Conservation (phyloP, 2,888 invertebrate genomes). For the Thalpophila matura region DNA sequence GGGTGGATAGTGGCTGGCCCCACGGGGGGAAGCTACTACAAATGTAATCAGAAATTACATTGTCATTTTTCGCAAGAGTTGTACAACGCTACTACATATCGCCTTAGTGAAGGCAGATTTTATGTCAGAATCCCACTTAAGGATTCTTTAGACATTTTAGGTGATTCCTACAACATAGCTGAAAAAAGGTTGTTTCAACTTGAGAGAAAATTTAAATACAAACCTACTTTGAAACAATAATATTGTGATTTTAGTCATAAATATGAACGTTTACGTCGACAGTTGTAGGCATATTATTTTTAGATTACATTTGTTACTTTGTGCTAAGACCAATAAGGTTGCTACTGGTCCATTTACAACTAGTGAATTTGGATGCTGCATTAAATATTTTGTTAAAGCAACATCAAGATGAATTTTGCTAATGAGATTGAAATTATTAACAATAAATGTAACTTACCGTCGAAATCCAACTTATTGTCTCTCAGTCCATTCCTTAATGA, state of each 20-base stretch:
- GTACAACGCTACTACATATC: neutral
- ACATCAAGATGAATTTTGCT: slow-evolving; percentile 26
- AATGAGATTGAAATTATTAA: slow-evolving; percentile 11
- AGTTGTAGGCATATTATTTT: neutral
- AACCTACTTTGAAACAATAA: neutral
- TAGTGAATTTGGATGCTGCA: too few relatives aligned
- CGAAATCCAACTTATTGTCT: slow-evolving; percentile 24
- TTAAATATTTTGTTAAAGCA: slow-evolving; percentile 15
- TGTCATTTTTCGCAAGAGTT: neutral
- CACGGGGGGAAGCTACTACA: too few relatives aligned
- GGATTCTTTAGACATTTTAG: neutral
- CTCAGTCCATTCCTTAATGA: slow-evolving; percentile 32
- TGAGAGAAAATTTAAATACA: too few relatives aligned
- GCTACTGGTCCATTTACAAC: too few relatives aligned
- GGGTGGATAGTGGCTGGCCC: too few relatives aligned
- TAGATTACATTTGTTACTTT: slow-evolving; percentile 12
- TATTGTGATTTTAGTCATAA: too few relatives aligned
- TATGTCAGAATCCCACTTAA: neutral
- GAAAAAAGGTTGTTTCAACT: neutral
- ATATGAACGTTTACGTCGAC: neutral
- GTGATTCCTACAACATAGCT: neutral
- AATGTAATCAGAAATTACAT: too few relatives aligned
- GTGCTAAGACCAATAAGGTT: slow-evolving; percentile 31
- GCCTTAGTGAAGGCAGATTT: neutral
- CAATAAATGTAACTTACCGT: slow-evolving; percentile 21